Evolutionary conservation across 2,888 invertebrate species (phyloP).

Genomic region (Frankliniella fusca): DNA sequence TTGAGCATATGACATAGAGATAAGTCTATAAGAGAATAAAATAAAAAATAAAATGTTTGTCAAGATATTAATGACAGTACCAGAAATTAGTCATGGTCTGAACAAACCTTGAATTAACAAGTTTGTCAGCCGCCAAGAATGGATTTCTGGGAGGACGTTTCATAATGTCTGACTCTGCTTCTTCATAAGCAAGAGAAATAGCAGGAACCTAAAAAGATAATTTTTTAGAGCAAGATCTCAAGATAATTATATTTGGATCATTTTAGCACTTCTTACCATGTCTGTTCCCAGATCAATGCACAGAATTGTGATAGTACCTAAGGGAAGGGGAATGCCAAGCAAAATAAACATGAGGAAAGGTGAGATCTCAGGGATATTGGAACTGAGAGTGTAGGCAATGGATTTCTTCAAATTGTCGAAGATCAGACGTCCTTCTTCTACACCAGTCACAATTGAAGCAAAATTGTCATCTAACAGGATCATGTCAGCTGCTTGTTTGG

Average conservation of each 20-base stretch:
- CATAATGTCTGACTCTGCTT: conserved; percentile 73
- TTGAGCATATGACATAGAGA: conserved; percentile 80
- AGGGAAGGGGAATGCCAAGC: conserved; percentile 68
- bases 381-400: conserved; percentile 75
- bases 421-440: conserved; percentile 78
- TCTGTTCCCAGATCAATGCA: conserved; percentile 78
- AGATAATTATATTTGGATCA: background rate
- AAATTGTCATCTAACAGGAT: conserved; percentile 85
- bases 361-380: conserved; percentile 77
- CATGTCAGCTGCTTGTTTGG: conserved; percentile 86
- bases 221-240: too few relatives aligned
- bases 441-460: conserved; percentile 78
- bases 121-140: conserved; percentile 47
- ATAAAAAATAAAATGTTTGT: background rate
- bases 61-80: too few relatives aligned
- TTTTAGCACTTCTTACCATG: conserved; percentile 46
- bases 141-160: conserved; percentile 52
- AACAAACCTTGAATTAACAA: conserved; percentile 51
- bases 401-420: conserved; percentile 84
- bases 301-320: conserved; percentile 59
- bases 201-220: conserved; percentile 55
- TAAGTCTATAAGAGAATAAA: conserved; percentile 49
- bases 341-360: conserved; percentile 74
- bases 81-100: conserved; percentile 13
- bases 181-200: conserved; percentile 73